Base-by-base conservation (phyloP, 2,888 invertebrate genomes). In the Ypsolopha scabrella region DNA sequence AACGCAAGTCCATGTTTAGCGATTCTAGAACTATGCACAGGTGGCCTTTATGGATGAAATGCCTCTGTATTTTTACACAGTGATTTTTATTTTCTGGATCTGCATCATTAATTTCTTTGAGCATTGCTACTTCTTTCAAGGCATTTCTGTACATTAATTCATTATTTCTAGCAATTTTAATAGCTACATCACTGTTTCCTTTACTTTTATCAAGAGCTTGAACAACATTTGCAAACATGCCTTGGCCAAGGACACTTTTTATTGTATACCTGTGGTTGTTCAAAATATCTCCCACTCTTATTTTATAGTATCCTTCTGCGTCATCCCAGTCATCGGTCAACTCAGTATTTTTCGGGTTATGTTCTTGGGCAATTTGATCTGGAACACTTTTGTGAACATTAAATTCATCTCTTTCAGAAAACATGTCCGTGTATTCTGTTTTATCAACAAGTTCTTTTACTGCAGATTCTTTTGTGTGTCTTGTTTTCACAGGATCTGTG, bases 121-220 rank as follows among this genome's bases (percentile, higher is more conserved):
- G 82, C 59, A 96, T 92, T 68, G 97, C 95, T 67, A 99, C 86
- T 80, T 99, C 99, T 68, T 97, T 96, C 53, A 98, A 81, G 47
- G 99, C 99, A 35, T 98, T 98, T 88, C 95, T 98, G 77, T 97
- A 96, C 98, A 99, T 99, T 62, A 99, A 92, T 80, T 99, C 99
- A 86, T 99, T 99, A 82, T 98, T 99, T 63, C 99, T 90, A 61
- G 99, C 98, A 60, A 99, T 98, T 88, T 99, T 99, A 43, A 99
- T 95, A 52, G 99, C 99, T 7, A 98, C 97, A 76, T 97, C 95
- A 61, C 92, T 90, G 74, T 91, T 93, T 51, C 91, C 92, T 54
- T 94, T 87, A 6, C 93, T 94, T 64, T 90, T 92, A 74, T 99
- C 98, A 67, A 96, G 89, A 34, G 96, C 98, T 58, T 97, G 88